Base-by-base conservation (phyloP, 2,888 invertebrate genomes). In the Anthoptus insignis region DNA sequence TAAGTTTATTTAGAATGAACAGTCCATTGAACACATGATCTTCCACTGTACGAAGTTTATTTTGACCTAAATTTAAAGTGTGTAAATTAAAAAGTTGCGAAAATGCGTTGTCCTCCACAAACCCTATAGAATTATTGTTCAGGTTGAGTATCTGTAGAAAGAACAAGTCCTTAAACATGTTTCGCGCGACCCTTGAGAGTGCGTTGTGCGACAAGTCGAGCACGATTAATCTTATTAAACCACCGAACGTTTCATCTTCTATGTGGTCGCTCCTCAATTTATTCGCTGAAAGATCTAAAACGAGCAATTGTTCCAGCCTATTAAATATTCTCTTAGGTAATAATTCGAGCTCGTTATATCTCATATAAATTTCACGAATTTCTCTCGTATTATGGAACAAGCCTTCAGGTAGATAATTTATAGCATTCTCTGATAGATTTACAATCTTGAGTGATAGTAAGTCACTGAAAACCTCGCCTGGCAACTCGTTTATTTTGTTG, bases 61-160 rank as follows among this genome's bases (percentile, higher is more conserved):
- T 99, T 84, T 97, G 97, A 56, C 98, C 97, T 74, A 99, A 91
- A 84, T 98, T 98, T 66, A 99, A 89, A 1, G 98, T 97, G 84
- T 98, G 97, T 75, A 99, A 93, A 88, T 98, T 98, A 89, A 97
- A 97, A 56, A 98, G 94, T 11, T 97, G 97, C 76, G 97, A 90
- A 84, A 98, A 98, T 16, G 98, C 97, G 80, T 97, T 97, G 80
- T 97, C 97, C 86, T 97, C 97, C 73, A 98, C 96, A 79, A 96
- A 96, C 19, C 95, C 96, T 77, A 98, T 97, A 29, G 97, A 96
- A 83, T 98, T 98, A 85, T 97, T 97, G 81, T 96, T 95, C 79
- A 98, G 93, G 87, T 97, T 97, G 66, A 98, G 94, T 73, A 97
- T 97, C 93, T 98, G 97, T 74, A 98, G 93, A 89, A 97, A 97